Conservation (phyloP, 2,113 vertebrate genomes). For the Chunga burmeisteri region DNA sequence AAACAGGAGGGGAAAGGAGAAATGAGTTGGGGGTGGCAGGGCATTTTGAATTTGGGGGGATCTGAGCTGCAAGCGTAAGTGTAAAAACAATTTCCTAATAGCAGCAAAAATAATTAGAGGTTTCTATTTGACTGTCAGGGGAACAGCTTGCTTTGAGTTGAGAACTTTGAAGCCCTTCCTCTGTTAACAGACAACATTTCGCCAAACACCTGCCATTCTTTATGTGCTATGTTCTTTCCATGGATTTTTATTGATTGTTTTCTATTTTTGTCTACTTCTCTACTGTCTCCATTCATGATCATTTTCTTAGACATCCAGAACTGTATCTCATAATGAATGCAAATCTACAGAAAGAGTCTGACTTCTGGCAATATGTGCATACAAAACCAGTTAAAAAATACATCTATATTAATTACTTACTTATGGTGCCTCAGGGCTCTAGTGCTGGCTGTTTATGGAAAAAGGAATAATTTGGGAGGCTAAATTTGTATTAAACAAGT, state of each 20-base stretch:
- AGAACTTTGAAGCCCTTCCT: neutral
- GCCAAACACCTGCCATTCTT: neutral
- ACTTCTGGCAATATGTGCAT: neutral
- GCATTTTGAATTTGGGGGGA: neutral
- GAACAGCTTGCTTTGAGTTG: neutral
- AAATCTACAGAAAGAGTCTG: neutral
- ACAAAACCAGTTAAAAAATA: neutral
- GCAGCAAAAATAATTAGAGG: neutral
- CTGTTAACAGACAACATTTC: neutral
- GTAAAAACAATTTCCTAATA: neutral
- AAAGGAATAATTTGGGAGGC: conserved; percentile 37
- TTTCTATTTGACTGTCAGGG: neutral
- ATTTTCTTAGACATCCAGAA: neutral
- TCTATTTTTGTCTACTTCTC: neutral
- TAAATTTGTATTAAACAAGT: conserved; percentile 35
- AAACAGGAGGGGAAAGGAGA: neutral
- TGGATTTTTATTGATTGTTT: neutral
- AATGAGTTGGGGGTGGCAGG: neutral
- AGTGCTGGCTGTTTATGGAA: conserved; percentile 25
- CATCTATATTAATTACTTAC: conserved; percentile 7
- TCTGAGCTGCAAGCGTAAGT: neutral
- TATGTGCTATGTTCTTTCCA: neutral
- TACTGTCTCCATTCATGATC: neutral
- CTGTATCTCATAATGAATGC: neutral
- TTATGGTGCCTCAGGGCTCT: neutral